Evolutionary conservation across 2,797 vertebrate species (phyloP), one percentile per base, ranked within the genome.

Genomic region (Cephalopachus bancanus): DNA sequence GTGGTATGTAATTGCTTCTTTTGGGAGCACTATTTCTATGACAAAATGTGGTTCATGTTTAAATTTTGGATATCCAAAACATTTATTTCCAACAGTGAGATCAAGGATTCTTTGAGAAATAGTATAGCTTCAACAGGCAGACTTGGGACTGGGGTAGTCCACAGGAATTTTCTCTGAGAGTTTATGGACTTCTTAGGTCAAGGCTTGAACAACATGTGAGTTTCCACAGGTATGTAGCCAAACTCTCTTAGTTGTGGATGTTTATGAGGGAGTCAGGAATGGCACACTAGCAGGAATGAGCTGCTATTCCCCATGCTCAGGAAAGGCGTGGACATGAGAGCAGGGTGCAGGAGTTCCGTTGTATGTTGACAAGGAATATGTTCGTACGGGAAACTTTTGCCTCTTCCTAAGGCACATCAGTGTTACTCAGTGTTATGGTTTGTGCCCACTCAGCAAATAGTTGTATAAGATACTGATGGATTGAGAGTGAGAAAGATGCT

Each of bases 361-460:
- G 92, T 65, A 10, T 84, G 57, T 10, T 83, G 57, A 24, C 22
- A 10, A 37, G 53, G 28, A 24, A 65, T 80, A 69, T 49, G 49
- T 95, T 84, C 95, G 72, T 86, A 37, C 81, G 92, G 74, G 71
- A 89, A 87, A 44, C 26, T 76, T 67, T 71, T 59, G 30, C 3
- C 55, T 79, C 74, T 79, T 95, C 37, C 28, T 89, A 80, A 67
- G 15, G n/a, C 57, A 93, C 0, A 26, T 72, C 3, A 69, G 5
- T 55, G 89, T 85, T 92, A 89, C 16, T 81, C 62, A 84, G 16
- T 87, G 53, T 80, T 91, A 72, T 8, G 74, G 49, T 85, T 85
- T 83, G 51, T 80, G 20, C 19, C 75, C 88, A 24, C 30, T 92
- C 33, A 88, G 93, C 84, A 91, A 74, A 19, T 93, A 67, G 26